Evolutionary conservation across 2,113 vertebrate species (phyloP).

Genomic region (Hylia prasina): DNA sequence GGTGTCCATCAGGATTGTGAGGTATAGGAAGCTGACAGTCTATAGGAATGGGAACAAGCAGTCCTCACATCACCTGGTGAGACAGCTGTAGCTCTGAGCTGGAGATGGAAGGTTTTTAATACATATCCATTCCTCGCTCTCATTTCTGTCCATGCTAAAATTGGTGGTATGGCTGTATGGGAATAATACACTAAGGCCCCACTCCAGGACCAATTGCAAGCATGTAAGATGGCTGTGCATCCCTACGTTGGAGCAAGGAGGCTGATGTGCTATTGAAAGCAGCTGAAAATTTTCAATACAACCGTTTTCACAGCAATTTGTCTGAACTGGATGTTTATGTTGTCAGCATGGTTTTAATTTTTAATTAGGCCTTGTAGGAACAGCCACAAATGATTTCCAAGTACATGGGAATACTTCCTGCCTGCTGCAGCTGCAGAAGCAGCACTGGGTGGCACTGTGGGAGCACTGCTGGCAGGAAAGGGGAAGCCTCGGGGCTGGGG

Average conservation of each 20-base stretch:
- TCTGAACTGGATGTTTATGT: constrained; percentile 7
- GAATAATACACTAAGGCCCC: not conserved
- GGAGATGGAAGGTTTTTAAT: not conserved
- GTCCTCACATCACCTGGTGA: not conserved
- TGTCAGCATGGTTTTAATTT: not conserved
- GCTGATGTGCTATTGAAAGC: constrained; percentile 23
- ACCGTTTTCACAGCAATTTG: constrained; percentile 27
- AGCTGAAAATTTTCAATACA: constrained; percentile 56
- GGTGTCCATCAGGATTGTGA: not conserved
- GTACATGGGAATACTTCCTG: not conserved
- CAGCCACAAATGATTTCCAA: not conserved
- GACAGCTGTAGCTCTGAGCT: not conserved
- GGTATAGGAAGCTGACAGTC: not conserved
- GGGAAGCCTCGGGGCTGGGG: not conserved
- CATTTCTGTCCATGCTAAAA: not conserved
- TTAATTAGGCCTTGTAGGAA: not conserved
- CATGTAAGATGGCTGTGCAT: not conserved
- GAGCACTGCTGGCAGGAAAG: not conserved
- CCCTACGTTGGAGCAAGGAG: not conserved
- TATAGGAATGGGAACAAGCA: not conserved
- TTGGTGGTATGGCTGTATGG: not conserved
- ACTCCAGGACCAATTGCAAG: constrained; percentile 5
- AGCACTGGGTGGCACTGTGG: not conserved
- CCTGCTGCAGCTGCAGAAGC: not conserved
- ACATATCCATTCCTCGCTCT: not conserved